Evolutionary conservation across 2,888 invertebrate genomes (phyloP), one percentile per base, ranked within the genome.

Genomic region (Chloromyia formosa): DNA sequence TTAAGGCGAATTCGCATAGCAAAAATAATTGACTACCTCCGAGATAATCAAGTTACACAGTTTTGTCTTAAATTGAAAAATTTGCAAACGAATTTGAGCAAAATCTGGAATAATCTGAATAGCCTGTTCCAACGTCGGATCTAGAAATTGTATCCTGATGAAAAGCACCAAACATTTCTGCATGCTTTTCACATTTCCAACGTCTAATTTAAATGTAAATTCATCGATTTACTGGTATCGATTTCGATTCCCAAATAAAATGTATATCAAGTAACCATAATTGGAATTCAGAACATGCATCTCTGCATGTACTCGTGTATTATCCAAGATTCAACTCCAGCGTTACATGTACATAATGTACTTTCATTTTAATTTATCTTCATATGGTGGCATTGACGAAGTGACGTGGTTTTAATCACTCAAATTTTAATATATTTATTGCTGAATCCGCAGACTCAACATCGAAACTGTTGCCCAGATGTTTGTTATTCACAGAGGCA

Each of bases 391-490:
- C 23, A n/a, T 40, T 40, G 16, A 35, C 27, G 61, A 14, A 23
- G 61, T 27, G 10, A 9, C 23, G 60, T 62, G 10, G 60, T 60
- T 40, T 61, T 16, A 40, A 62, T 62, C 23, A 40, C 4, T 12
- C 49, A 49, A 49, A n/a, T 49, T 49, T 49, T 49, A 49, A n/a
- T 49, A 12, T 49, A 35, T 45, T 66, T 49, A 12, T 66, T 66
- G 23, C 49, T 40, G 22, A 66, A 66, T n/a, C 12, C 5, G 20
- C 1, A 49, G 1, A 22, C 42, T 66, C 20, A 66, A 22, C 66
- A 14, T 45, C 45, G 18, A 66, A 49, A 1, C 45, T 66, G 66
- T 42, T 42, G 62, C 42, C 66, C 66, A 66, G 66, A 66, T 66
- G 66, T 66, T 66, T 27, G 40, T 42, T 4, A n/a, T 7, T 20